These are phyloP conservation scores for Listronotus oregonensis DNA, from an alignment of 1,140 invertebrate species.

Conservation along the genomic window DNA sequence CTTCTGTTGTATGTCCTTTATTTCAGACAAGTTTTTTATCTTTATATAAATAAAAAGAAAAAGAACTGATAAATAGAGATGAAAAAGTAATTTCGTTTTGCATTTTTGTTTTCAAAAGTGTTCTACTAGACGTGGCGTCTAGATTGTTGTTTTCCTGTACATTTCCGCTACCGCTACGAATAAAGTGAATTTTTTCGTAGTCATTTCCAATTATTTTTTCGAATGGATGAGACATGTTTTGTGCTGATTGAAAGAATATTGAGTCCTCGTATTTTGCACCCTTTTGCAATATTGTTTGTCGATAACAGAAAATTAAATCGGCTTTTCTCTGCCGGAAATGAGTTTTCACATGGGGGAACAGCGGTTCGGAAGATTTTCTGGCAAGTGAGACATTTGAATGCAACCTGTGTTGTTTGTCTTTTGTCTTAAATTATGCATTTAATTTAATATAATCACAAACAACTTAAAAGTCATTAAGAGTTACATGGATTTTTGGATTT, in stretches of 20 bases:
- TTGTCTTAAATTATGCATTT: too few species aligned
- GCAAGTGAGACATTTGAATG: too few species aligned
- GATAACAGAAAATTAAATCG: slow-evolving; percentile 48
- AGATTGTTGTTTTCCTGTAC: slow-evolving; percentile 32
- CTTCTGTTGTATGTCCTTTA: too few species aligned
- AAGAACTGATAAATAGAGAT: neutral
- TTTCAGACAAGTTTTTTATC: too few species aligned
- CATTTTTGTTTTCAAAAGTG: slow-evolving; percentile 21
- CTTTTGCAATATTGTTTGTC: slow-evolving; percentile 48
- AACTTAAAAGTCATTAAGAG: too few species aligned
- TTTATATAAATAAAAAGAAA: neutral
- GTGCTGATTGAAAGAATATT: slow-evolving; percentile 50
- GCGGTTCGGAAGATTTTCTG: too few species aligned
- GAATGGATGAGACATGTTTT: slow-evolving; percentile 39
- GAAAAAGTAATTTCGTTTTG: slow-evolving; percentile 4
- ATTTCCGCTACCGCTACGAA: slow-evolving; percentile 15
- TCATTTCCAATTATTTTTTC: slow-evolving; percentile 45
- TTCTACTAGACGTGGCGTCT: slow-evolving; percentile 15
- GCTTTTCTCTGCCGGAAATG: slow-evolving; percentile 49
- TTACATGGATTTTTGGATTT: too few species aligned
- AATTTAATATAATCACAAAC: too few species aligned
- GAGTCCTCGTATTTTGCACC: slow-evolving; percentile 35
- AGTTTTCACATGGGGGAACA: slow-evolving; percentile 40
- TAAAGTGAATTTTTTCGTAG: slow-evolving; percentile 7
- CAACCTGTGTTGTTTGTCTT: too few species aligned